Evolutionary conservation across 2,888 invertebrate species (phyloP).

Genomic region (Hylaea fasciaria): DNA sequence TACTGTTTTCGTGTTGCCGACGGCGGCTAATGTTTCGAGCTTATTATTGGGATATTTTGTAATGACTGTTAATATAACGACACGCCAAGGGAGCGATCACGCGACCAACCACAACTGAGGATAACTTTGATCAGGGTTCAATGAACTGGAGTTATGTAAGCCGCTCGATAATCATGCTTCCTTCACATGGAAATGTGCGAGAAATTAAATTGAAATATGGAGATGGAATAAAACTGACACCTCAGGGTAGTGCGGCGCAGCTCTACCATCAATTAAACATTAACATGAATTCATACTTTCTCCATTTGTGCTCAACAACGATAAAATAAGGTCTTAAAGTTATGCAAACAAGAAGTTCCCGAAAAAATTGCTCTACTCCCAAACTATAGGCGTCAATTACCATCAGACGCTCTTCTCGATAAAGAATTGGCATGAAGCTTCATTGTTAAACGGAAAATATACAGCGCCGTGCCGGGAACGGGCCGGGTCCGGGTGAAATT

Average conservation of each 20-base stretch:
- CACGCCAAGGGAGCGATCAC: constrained; percentile 71
- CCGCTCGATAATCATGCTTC: constrained; percentile 29
- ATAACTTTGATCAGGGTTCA: constrained; percentile 61
- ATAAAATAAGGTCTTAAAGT: not conserved
- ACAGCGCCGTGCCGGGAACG: constrained; percentile 47
- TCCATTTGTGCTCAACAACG: not conserved
- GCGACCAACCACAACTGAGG: constrained; percentile 63
- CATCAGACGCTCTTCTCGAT: constrained; percentile 27
- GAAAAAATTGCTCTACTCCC: constrained; percentile 9
- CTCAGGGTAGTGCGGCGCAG: not conserved
- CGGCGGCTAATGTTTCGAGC: constrained; percentile 73
- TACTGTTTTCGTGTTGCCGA: constrained; percentile 77
- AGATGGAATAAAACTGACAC: not conserved
- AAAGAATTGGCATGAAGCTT: constrained; percentile 48
- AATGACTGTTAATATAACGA: constrained; percentile 79
- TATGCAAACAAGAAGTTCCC: constrained; percentile 8
- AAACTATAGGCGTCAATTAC: constrained; percentile 28
- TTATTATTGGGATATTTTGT: constrained; percentile 82
- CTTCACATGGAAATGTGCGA: constrained; percentile 20
- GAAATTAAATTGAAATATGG: constrained; percentile 5
- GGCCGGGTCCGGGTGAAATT: constrained; percentile 53
- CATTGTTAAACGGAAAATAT: constrained; percentile 54
- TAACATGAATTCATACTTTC: not conserved
- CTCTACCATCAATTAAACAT: no score
- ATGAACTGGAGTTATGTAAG: constrained; percentile 50